phyloP scores from a whole-genome alignment of 1,140 invertebrate species.

The Pseudoatta argentina region DNA sequence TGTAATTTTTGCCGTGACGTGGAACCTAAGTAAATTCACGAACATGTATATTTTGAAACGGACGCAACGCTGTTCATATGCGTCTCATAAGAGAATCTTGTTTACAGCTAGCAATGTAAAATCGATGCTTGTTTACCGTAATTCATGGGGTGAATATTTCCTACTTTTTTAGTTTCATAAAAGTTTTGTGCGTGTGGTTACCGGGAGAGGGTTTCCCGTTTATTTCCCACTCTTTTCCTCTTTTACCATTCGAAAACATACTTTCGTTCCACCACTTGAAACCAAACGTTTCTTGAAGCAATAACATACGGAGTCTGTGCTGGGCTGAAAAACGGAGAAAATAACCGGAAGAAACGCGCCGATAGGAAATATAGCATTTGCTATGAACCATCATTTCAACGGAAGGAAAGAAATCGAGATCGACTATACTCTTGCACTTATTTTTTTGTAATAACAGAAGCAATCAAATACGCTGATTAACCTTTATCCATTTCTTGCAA shows the following conservation, averaged over 20 bases:
- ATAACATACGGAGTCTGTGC: conserved; percentile 44
- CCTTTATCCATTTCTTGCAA: background rate
- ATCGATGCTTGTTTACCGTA: conserved; percentile 22
- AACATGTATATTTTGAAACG: background rate
- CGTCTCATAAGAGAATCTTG: background rate
- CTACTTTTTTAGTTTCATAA: background rate
- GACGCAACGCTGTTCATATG: background rate
- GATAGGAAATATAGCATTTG: conserved; percentile 32
- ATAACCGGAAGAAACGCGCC: conserved; percentile 41
- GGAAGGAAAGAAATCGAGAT: conserved; percentile 32
- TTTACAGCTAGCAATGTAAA: conserved; percentile 23
- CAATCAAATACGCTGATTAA: conserved; percentile 40
- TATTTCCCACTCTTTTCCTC: conserved; percentile 4
- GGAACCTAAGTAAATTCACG: background rate
- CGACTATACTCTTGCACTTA: conserved; percentile 17
- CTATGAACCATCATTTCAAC: conserved; percentile 28
- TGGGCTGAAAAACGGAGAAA: conserved; percentile 43
- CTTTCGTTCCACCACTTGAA: conserved; percentile 28
- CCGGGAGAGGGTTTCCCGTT: background rate
- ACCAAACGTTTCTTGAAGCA: conserved; percentile 57
- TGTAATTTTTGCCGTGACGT: conserved; percentile 42
- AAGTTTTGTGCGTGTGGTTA: background rate
- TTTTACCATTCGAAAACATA: background rate
- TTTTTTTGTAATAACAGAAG: conserved; percentile 25
- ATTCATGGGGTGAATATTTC: conserved; percentile 9